Evolutionary conservation across 2,888 invertebrate genomes (phyloP).

Genomic region (Steinernema hermaphroditum): DNA sequence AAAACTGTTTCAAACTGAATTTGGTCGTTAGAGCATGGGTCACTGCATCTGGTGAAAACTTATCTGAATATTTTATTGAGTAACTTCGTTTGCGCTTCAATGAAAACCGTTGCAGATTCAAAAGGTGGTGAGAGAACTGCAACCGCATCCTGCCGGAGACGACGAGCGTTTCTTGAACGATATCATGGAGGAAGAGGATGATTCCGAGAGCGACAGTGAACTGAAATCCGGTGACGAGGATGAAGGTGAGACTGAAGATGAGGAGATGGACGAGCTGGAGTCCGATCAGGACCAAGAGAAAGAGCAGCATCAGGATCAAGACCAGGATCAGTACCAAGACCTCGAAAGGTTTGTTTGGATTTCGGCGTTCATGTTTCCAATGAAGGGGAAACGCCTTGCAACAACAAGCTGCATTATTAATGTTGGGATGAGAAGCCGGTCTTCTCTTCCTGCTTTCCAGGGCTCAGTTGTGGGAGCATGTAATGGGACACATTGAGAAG

Average conservation of each 20-base stretch:
- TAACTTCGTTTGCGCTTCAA: conserved; percentile 14
- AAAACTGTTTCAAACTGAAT: conserved; percentile 23
- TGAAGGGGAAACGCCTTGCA: background rate
- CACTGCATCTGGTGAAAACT: background rate
- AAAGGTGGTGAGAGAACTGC: background rate
- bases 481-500: background rate
- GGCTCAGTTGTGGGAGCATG: background rate
- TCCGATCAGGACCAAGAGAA: background rate
- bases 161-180: background rate
- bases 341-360: conserved; percentile 9
- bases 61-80: conserved; percentile 24
- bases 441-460: background rate
- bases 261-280: conserved; percentile 36
- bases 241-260: background rate
- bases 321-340: conserved; percentile 2
- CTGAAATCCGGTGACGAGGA: conserved; percentile 30
- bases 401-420: conserved; percentile 8
- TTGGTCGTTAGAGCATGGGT: conserved; percentile 16
- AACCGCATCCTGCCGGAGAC: background rate
- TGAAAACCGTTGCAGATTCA: background rate
- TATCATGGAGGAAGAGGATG: conserved; percentile 27
- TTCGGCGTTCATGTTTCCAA: background rate
- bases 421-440: background rate
- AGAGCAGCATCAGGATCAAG: background rate
- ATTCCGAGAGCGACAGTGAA: conserved; percentile 31